Conservation (phyloP, 2,888 invertebrate genomes). For the Metacarcinus magister region DNA sequence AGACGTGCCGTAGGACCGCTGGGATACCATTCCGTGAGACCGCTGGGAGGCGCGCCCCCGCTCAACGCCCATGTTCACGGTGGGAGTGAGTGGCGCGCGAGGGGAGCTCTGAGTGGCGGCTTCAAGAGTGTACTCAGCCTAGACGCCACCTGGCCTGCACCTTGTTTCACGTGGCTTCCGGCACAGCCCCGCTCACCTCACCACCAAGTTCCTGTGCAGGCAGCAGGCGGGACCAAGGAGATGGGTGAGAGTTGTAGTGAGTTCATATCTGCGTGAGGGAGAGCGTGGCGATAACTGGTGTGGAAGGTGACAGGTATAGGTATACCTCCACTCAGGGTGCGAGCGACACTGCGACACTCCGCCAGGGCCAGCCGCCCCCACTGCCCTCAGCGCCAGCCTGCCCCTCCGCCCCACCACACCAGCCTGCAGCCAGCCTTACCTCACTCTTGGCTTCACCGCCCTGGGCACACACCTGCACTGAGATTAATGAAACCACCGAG, state of each 20-base stretch:
- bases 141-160: not conserved
- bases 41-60: conserved; percentile 77
- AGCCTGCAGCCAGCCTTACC: not conserved
- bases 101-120: not conserved
- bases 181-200: conserved; percentile 17
- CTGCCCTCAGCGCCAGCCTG: not conserved
- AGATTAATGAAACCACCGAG: conserved; percentile 33
- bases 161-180: not conserved
- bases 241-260: not conserved
- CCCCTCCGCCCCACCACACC: not conserved
- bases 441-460: conserved; percentile 1
- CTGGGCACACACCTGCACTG: not conserved
- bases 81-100: not conserved
- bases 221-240: not conserved
- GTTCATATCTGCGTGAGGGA: not conserved
- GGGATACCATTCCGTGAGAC: conserved; percentile 79
- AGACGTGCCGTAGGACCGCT: conserved; percentile 82
- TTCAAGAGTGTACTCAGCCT: not conserved
- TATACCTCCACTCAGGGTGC: conserved; percentile 49
- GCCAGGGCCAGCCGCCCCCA: not conserved
- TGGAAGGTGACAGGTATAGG: not conserved
- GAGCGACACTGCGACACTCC: conserved; percentile 64
- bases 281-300: conserved; percentile 5
- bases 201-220: conserved; percentile 34
- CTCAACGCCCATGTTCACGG: conserved; percentile 76